phyloP scores from a whole-genome alignment of 2,888 invertebrate genomes.

The Papilio protenor region DNA sequence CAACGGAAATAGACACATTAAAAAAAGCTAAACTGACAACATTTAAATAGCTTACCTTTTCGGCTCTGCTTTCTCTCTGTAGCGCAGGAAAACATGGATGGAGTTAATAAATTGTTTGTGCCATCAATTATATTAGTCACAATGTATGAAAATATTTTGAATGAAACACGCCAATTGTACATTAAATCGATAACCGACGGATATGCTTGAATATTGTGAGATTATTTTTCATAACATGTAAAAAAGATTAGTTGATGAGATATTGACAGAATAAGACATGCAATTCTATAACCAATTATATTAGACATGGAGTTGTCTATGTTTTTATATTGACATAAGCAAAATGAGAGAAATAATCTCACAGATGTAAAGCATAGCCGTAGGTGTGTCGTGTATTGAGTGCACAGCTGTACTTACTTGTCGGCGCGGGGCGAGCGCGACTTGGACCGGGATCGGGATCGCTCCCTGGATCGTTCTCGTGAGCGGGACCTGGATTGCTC shows the following conservation, averaged over 20 bases:
- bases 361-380: slow-evolving; percentile 54
- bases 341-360: slow-evolving; percentile 59
- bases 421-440: slow-evolving; percentile 77
- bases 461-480: slow-evolving; percentile 48
- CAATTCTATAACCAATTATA: neutral
- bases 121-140: slow-evolving; percentile 62
- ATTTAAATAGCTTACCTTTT: slow-evolving; percentile 45
- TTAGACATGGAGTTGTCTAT: neutral
- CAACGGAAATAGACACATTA: neutral
- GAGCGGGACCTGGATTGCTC: slow-evolving; percentile 42
- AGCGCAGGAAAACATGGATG: slow-evolving; percentile 69
- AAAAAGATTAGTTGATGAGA: neutral
- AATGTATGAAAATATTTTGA: neutral
- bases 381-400: slow-evolving; percentile 61
- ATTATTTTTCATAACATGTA: slow-evolving; percentile 32
- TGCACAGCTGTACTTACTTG: slow-evolving; percentile 72
- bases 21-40: slow-evolving; percentile 32
- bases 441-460: slow-evolving; percentile 65
- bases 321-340: neutral
- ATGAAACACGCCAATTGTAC: slow-evolving; percentile 31
- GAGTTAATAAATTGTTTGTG: slow-evolving; percentile 70
- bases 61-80: slow-evolving; percentile 70
- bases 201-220: slow-evolving; percentile 34
- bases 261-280: neutral
- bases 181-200: slow-evolving; percentile 10